phyloP scores from a whole-genome alignment of 2,888 invertebrate genomes.

The Amiota mariae region DNA sequence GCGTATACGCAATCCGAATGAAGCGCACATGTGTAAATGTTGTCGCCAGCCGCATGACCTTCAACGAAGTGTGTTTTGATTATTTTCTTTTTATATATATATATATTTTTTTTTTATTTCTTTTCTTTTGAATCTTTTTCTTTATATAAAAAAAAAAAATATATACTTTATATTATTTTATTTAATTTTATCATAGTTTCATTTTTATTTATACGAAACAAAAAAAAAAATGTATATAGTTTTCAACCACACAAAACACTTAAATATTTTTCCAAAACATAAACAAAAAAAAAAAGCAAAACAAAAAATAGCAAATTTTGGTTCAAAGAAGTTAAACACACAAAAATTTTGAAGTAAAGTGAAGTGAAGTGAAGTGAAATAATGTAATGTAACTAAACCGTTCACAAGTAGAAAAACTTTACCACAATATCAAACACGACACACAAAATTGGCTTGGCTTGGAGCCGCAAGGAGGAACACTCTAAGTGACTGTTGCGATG shows the following conservation, averaged over 20 bases:
- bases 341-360: too few species aligned
- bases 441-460: conserved; percentile 34
- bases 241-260: background rate
- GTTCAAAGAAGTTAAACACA: conserved; percentile 8
- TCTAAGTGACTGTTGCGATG: conserved; percentile 50
- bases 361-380: too few species aligned
- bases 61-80: conserved; percentile 9
- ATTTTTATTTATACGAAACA: background rate
- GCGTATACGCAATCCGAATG: conserved; percentile 22
- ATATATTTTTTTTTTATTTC: conserved; percentile 24
- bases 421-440: conserved; percentile 53
- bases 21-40: conserved; percentile 8
- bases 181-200: background rate
- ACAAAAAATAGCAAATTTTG: conserved; percentile 11
- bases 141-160: conserved; percentile 30
- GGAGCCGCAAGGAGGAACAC: conserved; percentile 22
- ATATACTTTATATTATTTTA: background rate
- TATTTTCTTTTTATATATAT: conserved; percentile 8
- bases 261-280: conserved; percentile 2
- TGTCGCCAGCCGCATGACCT: conserved; percentile 21
- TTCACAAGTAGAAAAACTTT: conserved; percentile 37
- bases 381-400: conserved; percentile 35
- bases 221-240: conserved; percentile 4
- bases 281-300: background rate
- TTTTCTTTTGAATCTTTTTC: conserved; percentile 5